phyloP scores from a whole-genome alignment of 2,797 vertebrate species.

The Typhlichthys eigenmanni region DNA sequence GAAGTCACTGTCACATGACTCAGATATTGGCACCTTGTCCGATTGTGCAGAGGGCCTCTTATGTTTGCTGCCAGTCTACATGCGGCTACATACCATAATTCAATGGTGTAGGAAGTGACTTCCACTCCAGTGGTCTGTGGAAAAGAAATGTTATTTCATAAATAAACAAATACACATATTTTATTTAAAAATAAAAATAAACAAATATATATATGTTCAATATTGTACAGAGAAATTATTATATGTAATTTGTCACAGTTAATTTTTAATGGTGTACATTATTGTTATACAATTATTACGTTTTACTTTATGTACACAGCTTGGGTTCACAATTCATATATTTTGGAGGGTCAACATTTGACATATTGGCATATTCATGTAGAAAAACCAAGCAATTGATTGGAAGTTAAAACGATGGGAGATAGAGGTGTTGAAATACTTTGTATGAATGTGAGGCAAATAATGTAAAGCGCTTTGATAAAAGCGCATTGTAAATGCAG shows the following conservation, averaged over 20 bases:
- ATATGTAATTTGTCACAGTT: neutral
- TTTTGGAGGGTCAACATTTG: too few species aligned
- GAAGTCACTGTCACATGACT: slow-evolving; percentile 80
- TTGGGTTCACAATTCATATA: too few species aligned
- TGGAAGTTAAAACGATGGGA: too few species aligned
- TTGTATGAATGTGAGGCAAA: too few species aligned
- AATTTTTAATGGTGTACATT: too few species aligned
- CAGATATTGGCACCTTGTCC: slow-evolving; percentile 79
- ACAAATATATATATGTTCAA: neutral
- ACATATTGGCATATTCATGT: too few species aligned
- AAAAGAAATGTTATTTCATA: neutral
- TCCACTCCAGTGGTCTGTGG: slow-evolving; percentile 15
- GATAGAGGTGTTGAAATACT: too few species aligned
- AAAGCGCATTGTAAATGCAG: too few species aligned
- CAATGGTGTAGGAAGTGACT: neutral
- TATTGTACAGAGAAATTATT: neutral
- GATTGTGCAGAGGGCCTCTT: slow-evolving; percentile 68
- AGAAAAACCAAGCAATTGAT: too few species aligned
- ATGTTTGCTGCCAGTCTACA: slow-evolving; percentile 74
- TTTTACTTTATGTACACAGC: too few species aligned
- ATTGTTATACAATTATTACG: too few species aligned
- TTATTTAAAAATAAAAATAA: slow-evolving; percentile 11
- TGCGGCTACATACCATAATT: slow-evolving; percentile 25
- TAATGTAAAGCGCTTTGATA: too few species aligned
- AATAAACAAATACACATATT: slow-evolving; percentile 15